phyloP scores from a whole-genome alignment of 2,888 invertebrate genomes.

The Proisotoma minuta region DNA sequence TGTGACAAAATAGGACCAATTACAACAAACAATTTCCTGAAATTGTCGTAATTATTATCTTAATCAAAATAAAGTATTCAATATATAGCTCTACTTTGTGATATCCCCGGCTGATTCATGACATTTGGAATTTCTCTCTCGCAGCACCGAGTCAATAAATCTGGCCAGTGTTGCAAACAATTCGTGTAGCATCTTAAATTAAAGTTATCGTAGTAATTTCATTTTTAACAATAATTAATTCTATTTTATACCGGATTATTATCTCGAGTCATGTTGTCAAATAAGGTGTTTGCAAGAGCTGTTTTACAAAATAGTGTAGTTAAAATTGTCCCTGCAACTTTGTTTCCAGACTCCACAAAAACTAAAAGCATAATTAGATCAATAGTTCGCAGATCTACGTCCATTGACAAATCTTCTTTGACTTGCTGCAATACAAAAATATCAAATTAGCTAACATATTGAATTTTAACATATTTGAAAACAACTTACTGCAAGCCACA shows the following conservation, averaged over 20 bases:
- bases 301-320: slow-evolving; percentile 15
- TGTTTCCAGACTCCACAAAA: slow-evolving; percentile 23
- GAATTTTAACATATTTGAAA: background rate
- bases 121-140: slow-evolving; percentile 23
- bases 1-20: slow-evolving; percentile 23
- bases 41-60: background rate
- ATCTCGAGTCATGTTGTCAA: slow-evolving; percentile 20
- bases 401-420: slow-evolving; percentile 21
- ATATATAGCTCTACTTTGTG: slow-evolving; percentile 6
- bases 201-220: background rate
- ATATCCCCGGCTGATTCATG: slow-evolving; percentile 21
- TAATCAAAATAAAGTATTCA: background rate
- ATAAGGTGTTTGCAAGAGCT: slow-evolving; percentile 9
- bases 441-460: background rate
- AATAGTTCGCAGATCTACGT: slow-evolving; percentile 14
- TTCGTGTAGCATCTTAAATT: slow-evolving; percentile 26
- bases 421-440: slow-evolving; percentile 21
- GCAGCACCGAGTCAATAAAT: slow-evolving; percentile 18
- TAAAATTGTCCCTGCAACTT: background rate
- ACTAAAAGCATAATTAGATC: slow-evolving; percentile 33
- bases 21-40: slow-evolving; percentile 26
- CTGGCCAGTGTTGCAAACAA: slow-evolving; percentile 24
- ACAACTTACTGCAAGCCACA: slow-evolving; percentile 17
- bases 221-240: background rate
- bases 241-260: slow-evolving; percentile 19